A percentile compares a stretch with the other conserved stretches of the same genome.
Conservation (phyloP, 2,113 vertebrate genomes). For the Hiodon tergisus region DNA sequence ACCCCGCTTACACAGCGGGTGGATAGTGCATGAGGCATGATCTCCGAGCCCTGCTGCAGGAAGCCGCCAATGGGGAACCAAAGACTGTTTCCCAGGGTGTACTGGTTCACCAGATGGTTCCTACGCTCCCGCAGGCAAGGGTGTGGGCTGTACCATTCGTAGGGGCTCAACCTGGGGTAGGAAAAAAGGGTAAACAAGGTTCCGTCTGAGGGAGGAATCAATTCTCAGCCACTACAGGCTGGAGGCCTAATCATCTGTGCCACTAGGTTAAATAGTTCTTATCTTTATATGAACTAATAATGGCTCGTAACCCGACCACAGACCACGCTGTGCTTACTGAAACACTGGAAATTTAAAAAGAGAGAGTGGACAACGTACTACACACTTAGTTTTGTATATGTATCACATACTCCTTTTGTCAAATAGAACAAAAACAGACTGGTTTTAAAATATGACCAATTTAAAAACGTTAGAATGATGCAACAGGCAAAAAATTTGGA, state of each 20-base stretch:
- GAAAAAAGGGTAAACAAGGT: neutral
- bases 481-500: too few species aligned
- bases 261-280: too few species aligned
- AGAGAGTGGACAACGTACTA: too few species aligned
- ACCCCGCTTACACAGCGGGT: slow-evolving; percentile 89
- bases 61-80: slow-evolving; percentile 91
- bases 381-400: too few species aligned
- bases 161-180: slow-evolving; percentile 73
- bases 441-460: too few species aligned
- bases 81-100: slow-evolving; percentile 86
- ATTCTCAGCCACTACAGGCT: neutral
- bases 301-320: too few species aligned
- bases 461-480: too few species aligned
- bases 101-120: slow-evolving; percentile 84
- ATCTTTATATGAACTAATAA: too few species aligned
- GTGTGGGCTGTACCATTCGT: slow-evolving; percentile 89
- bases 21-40: slow-evolving; percentile 83
- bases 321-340: too few species aligned
- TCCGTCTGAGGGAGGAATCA: neutral
- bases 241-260: neutral
- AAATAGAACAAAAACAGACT: too few species aligned
- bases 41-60: slow-evolving; percentile 91
- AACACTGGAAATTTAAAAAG: too few species aligned
- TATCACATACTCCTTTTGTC: too few species aligned
- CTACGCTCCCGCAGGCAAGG: slow-evolving; percentile 74